phyloP scores from a whole-genome alignment of 2,797 vertebrate genomes.

The Borostomias antarcticus region DNA sequence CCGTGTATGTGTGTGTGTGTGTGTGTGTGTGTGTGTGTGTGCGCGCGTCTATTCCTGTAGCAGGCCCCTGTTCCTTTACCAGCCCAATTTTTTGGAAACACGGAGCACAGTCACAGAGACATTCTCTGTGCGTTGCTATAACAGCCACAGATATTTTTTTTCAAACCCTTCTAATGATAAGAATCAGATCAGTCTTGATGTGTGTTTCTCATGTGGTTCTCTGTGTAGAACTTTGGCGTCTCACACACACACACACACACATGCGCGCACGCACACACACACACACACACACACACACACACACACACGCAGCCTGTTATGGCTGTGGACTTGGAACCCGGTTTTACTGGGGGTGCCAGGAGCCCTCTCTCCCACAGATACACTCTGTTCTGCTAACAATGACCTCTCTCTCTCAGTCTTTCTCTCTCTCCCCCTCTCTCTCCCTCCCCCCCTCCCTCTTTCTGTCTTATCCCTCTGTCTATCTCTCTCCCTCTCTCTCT shows the following conservation, averaged over 20 bases:
- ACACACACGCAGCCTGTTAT: not conserved
- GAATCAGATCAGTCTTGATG: slow-evolving; percentile 39
- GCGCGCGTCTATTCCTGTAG: not conserved
- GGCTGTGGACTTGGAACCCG: slow-evolving; percentile 56
- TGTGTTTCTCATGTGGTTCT: slow-evolving; percentile 24
- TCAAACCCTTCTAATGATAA: slow-evolving; percentile 47
- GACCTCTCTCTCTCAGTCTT: slow-evolving; percentile 45
- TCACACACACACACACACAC: not conserved
- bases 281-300: slow-evolving; percentile 4
- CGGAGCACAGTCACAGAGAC: slow-evolving; percentile 65
- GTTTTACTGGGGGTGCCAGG: slow-evolving; percentile 69
- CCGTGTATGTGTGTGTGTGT: slow-evolving; percentile 6
- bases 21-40: slow-evolving; percentile 7
- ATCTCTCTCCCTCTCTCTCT: too few relatives aligned
- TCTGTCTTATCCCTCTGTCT: too few relatives aligned
- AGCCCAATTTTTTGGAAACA: slow-evolving; percentile 74
- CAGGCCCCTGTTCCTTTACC: slow-evolving; percentile 54
- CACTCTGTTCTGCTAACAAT: slow-evolving; percentile 78
- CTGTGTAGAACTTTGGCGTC: not conserved
- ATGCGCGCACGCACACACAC: slow-evolving; percentile 11
- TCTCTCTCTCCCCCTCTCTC: slow-evolving; percentile 26
- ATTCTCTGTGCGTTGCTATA: slow-evolving; percentile 68
- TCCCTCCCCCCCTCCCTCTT: slow-evolving; percentile 32
- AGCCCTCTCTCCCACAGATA: slow-evolving; percentile 72
- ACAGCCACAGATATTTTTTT: slow-evolving; percentile 56